These are phyloP conservation scores for Drepanosiphum platanoidis DNA, from an alignment of 2,888 invertebrate genomes.

Conservation along the genomic window DNA sequence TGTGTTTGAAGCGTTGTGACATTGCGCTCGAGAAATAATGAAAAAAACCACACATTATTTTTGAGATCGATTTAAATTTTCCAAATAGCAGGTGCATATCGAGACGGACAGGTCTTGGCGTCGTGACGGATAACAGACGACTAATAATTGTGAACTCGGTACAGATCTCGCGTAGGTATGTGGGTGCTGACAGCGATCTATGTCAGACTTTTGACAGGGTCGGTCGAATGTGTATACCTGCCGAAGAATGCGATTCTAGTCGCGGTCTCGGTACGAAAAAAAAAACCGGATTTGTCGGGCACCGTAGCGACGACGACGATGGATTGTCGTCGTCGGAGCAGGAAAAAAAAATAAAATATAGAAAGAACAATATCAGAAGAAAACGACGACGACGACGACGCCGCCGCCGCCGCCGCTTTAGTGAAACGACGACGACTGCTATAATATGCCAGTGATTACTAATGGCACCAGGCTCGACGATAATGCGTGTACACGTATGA, in stretches of 20 bases:
- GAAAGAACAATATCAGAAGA: conserved; percentile 5
- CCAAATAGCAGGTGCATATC: neutral
- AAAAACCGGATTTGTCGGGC: conserved; percentile 39
- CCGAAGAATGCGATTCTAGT: conserved; percentile 35
- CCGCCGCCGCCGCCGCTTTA: too few species aligned
- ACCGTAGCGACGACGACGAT: neutral
- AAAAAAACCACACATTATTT: neutral
- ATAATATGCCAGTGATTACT: conserved; percentile 6
- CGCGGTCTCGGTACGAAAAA: conserved; percentile 29
- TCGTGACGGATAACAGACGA: too few species aligned
- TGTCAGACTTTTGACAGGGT: conserved; percentile 23
- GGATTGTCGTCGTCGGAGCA: neutral
- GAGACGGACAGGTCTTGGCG: neutral
- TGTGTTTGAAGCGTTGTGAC: too few species aligned
- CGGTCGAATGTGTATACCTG: neutral
- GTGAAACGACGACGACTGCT: neutral
- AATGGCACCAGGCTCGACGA: conserved; percentile 44
- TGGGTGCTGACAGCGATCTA: neutral
- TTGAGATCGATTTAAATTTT: neutral
- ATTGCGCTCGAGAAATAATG: too few species aligned
- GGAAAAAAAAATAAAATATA: conserved; percentile 9
- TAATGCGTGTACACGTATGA: neutral
- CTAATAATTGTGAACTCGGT: neutral
- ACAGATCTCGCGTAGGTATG: neutral
- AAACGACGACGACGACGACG: conserved; percentile 6